phyloP scores from a whole-genome alignment of 2,113 vertebrate species.

The Ammodytes marinus region DNA sequence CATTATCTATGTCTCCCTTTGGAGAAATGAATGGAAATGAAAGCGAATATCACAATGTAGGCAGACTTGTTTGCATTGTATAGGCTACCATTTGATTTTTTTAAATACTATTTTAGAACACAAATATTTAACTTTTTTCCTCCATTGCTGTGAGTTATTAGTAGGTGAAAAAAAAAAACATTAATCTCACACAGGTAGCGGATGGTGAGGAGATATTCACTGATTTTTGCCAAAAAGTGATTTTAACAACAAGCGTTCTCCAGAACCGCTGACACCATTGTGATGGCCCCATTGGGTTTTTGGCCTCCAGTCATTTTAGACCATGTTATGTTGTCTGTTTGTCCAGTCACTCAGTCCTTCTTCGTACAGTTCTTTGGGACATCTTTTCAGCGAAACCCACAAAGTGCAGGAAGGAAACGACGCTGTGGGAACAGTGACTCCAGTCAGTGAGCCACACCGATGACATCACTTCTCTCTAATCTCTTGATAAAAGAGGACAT shows the following conservation, averaged over 20 bases:
- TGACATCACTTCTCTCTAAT: slow-evolving; percentile 74
- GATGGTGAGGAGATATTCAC: too few relatives aligned
- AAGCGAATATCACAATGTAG: neutral
- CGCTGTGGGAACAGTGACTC: slow-evolving; percentile 54
- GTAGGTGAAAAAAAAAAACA: too few relatives aligned
- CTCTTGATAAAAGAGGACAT: slow-evolving; percentile 61
- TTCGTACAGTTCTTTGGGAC: slow-evolving; percentile 17
- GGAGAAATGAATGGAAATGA: slow-evolving; percentile 1
- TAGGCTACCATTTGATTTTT: neutral
- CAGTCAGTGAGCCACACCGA: slow-evolving; percentile 36
- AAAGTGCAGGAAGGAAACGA: slow-evolving; percentile 63
- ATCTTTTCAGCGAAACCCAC: slow-evolving; percentile 28
- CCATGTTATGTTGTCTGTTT: neutral
- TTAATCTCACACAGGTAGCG: too few relatives aligned
- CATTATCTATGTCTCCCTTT: slow-evolving; percentile 14
- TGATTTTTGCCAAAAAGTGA: too few relatives aligned
- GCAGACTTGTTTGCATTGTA: slow-evolving; percentile 5
- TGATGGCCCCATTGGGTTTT: neutral
- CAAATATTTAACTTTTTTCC: neutral
- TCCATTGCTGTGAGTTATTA: neutral
- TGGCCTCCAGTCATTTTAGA: neutral
- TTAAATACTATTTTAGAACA: neutral
- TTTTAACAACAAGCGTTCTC: too few relatives aligned
- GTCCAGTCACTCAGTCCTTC: neutral
- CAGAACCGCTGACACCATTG: neutral